These are phyloP conservation scores for Cactoblastis cactorum DNA, from an alignment of 2,888 invertebrate species.

Conservation along the genomic window DNA sequence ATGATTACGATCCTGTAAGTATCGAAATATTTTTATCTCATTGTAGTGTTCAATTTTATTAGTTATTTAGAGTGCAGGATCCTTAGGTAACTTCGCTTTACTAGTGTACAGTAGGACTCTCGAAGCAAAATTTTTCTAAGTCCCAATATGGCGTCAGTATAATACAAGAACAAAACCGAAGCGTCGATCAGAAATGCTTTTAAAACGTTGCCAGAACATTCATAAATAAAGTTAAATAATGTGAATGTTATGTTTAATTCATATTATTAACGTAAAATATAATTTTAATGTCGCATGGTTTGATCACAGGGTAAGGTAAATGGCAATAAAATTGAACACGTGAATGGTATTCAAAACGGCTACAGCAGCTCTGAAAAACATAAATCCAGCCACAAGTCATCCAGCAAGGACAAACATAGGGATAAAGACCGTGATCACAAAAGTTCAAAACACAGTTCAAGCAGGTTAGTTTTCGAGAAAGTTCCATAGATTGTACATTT, in stretches of 20 bases:
- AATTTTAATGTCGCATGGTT: slow-evolving; percentile 22
- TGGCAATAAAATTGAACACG: slow-evolving; percentile 79
- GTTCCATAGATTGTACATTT: slow-evolving; percentile 31
- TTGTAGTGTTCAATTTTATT: slow-evolving; percentile 26
- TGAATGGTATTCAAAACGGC: slow-evolving; percentile 91
- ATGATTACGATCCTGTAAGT: slow-evolving; percentile 81
- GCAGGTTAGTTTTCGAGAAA: slow-evolving; percentile 71
- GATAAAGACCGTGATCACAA: slow-evolving; percentile 83
- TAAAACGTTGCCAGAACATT: background rate
- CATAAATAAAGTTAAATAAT: slow-evolving; percentile 12
- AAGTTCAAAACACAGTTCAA: slow-evolving; percentile 72
- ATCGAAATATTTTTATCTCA: slow-evolving; percentile 40
- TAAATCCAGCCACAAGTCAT: slow-evolving; percentile 83
- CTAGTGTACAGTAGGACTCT: slow-evolving; percentile 69
- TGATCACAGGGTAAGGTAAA: slow-evolving; percentile 71
- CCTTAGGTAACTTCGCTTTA: slow-evolving; percentile 47
- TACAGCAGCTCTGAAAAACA: slow-evolving; percentile 79
- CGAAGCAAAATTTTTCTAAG: slow-evolving; percentile 82
- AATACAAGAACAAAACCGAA: slow-evolving; percentile 76
- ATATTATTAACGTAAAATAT: slow-evolving; percentile 19
- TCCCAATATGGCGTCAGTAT: slow-evolving; percentile 93
- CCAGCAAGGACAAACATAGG: slow-evolving; percentile 84
- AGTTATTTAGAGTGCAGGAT: slow-evolving; percentile 22
- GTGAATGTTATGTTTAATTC: slow-evolving; percentile 19
- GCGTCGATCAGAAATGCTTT: slow-evolving; percentile 47